These are phyloP conservation scores for Thalassophryne amazonica DNA, from an alignment of 2,797 vertebrate species.

Conservation along the genomic window DNA sequence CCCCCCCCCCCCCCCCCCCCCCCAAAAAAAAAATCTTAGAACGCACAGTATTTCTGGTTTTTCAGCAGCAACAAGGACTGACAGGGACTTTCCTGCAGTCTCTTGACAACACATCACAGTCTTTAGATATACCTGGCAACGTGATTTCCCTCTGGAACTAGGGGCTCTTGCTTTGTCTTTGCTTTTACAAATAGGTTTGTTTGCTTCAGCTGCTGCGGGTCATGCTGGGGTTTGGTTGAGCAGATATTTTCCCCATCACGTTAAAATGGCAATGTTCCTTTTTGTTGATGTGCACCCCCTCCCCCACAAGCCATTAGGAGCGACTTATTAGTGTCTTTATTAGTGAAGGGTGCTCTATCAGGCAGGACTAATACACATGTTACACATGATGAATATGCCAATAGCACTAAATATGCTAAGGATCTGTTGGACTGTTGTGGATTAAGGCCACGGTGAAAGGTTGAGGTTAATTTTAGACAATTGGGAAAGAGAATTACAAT, in stretches of 20 bases:
- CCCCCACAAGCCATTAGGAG: constrained; percentile 40
- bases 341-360: constrained; percentile 55
- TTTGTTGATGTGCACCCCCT: constrained; percentile 52
- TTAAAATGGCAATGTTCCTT: constrained; percentile 13
- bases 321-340: constrained; percentile 54
- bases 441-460: constrained; percentile 31
- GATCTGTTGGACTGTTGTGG: constrained; percentile 34
- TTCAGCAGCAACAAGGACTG: constrained; percentile 22
- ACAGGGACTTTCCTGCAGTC: constrained; percentile 9
- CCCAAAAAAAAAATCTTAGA: too few relatives aligned
- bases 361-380: constrained; percentile 48
- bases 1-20: too few relatives aligned
- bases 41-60: constrained; percentile 27
- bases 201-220: constrained; percentile 12
- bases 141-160: constrained; percentile 44
- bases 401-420: constrained; percentile 48
- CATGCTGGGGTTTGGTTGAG: constrained; percentile 7
- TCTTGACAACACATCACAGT: constrained; percentile 30
- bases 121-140: constrained; percentile 30
- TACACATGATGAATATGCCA: constrained; percentile 46
- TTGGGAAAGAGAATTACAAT: constrained; percentile 7
- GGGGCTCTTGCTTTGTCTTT: constrained; percentile 12
- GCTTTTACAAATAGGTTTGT: constrained; percentile 32
- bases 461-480: constrained; percentile 26
- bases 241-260: constrained; percentile 18